phyloP scores from a whole-genome alignment of 2,113 vertebrate genomes.

The Geothlypis trichas region DNA sequence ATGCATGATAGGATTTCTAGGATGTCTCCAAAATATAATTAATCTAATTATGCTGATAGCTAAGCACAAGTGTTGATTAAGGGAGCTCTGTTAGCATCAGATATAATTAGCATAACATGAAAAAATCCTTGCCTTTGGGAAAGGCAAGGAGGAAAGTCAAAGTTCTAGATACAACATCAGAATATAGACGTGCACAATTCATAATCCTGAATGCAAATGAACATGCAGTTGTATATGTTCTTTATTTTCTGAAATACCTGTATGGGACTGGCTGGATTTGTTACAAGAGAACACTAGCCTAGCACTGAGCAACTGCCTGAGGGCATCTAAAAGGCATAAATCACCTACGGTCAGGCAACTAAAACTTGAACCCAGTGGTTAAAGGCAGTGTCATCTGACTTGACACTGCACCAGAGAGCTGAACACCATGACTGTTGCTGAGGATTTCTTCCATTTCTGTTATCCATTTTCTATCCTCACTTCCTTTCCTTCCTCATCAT shows the following conservation, averaged over 20 bases:
- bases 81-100: neutral
- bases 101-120: neutral
- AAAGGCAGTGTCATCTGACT: neutral
- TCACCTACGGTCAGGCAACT: neutral
- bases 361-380: neutral
- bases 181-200: neutral
- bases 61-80: slow-evolving; percentile 35
- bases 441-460: neutral
- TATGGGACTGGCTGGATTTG: neutral
- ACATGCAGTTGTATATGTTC: neutral
- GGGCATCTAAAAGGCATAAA: neutral
- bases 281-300: neutral
- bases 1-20: neutral
- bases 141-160: neutral
- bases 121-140: slow-evolving; percentile 13
- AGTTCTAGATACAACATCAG: neutral
- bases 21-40: slow-evolving; percentile 10
- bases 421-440: neutral
- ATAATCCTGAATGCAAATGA: neutral
- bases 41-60: slow-evolving; percentile 30
- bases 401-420: neutral
- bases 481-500: neutral
- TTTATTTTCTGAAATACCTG: neutral
- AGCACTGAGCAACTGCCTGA: neutral
- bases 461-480: neutral